These are phyloP conservation scores for Nothobranchius kuhntae DNA, from an alignment of 2,113 vertebrate species.

Conservation along the genomic window DNA sequence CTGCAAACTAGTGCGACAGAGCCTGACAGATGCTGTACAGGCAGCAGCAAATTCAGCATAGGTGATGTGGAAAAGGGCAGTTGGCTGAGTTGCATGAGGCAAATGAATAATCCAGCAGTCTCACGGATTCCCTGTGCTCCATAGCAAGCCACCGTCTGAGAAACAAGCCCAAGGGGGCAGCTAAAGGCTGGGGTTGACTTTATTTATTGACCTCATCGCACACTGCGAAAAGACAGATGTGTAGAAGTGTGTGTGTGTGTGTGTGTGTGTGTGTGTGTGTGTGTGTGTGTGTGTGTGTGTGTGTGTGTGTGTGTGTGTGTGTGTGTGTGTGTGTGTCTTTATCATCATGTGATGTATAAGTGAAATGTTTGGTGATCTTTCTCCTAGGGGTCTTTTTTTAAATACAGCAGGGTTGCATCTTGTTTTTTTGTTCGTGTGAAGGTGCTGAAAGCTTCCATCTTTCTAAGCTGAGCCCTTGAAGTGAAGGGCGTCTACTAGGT, in stretches of 20 bases:
- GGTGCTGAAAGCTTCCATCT: conserved; percentile 55
- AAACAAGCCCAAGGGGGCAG: conserved; percentile 36
- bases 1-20: conserved; percentile 39
- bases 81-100: conserved; percentile 41
- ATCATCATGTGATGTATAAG: conserved; percentile 34
- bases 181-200: conserved; percentile 36
- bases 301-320: background rate
- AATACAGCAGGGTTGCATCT: conserved; percentile 18
- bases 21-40: conserved; percentile 38
- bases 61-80: conserved; percentile 55
- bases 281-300: too few species aligned
- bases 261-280: too few species aligned
- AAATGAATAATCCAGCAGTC: conserved; percentile 63
- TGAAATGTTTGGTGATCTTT: conserved; percentile 16
- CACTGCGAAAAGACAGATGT: conserved; percentile 16
- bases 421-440: conserved; percentile 28
- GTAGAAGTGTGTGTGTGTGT: background rate
- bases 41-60: conserved; percentile 36
- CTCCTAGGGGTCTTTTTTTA: conserved; percentile 18
- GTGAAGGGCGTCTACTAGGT: conserved; percentile 49
- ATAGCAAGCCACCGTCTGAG: conserved; percentile 34
- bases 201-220: conserved; percentile 51
- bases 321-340: conserved; percentile 14
- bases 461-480: conserved; percentile 52
- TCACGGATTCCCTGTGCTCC: conserved; percentile 24